These are phyloP conservation scores for Neosilurus hyrtlii DNA, from an alignment of 2,797 vertebrate species.

Conservation along the genomic window DNA sequence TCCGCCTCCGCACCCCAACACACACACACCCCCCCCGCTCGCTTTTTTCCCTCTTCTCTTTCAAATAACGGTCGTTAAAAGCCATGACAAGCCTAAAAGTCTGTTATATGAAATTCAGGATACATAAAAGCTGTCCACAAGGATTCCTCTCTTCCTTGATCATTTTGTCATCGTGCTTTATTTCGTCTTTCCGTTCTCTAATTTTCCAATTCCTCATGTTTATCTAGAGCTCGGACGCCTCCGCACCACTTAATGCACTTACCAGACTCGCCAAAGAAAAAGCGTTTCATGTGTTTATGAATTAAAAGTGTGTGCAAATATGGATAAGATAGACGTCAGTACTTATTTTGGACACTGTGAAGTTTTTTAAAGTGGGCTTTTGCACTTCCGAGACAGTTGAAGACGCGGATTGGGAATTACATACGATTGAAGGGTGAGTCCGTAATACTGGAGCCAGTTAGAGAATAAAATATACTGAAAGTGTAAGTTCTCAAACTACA, in stretches of 20 bases:
- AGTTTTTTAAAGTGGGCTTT: not conserved
- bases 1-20: no score
- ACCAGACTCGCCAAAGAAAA: not conserved
- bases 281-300: not conserved
- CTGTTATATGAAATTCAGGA: slow-evolving; percentile 54
- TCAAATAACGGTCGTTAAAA: slow-evolving; percentile 63
- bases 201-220: slow-evolving; percentile 65
- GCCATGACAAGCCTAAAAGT: slow-evolving; percentile 53
- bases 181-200: slow-evolving; percentile 41
- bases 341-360: slow-evolving; percentile 2
- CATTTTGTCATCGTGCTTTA: slow-evolving; percentile 67
- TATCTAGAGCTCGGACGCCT: slow-evolving; percentile 59
- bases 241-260: slow-evolving; percentile 35
- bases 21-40: no score
- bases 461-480: not conserved
- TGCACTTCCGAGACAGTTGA: slow-evolving; percentile 4
- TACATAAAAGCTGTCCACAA: slow-evolving; percentile 60
- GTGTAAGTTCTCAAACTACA: not conserved
- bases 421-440: not conserved
- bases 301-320: slow-evolving; percentile 6
- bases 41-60: slow-evolving; percentile 36
- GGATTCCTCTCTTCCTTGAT: slow-evolving; percentile 66
- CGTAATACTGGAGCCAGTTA: not conserved
- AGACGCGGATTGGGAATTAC: not conserved
- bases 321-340: not conserved